Conservation (phyloP, 1,140 invertebrate genomes). For the Subanguina moxae region DNA sequence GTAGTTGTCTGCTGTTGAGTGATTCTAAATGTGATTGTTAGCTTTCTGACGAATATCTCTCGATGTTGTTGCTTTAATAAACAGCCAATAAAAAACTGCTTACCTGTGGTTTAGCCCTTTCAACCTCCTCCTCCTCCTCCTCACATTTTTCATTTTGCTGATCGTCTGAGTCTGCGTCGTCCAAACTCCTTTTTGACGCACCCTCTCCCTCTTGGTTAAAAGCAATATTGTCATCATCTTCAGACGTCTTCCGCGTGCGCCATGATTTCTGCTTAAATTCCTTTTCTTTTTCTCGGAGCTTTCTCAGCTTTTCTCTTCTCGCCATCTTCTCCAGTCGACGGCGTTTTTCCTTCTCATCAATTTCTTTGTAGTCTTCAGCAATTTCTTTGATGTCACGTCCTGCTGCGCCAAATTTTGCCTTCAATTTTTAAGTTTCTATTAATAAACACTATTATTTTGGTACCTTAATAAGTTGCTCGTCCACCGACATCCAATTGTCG, state of each 20-base stretch:
- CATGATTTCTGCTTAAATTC: background rate
- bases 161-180: background rate
- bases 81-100: too few relatives aligned
- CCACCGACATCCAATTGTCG: constrained; percentile 9
- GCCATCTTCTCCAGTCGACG: constrained; percentile 10
- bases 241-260: background rate
- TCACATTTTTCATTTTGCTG: too few relatives aligned
- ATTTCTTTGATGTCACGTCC: constrained; percentile 34
- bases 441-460: constrained; percentile 10
- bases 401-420: constrained; percentile 26
- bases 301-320: constrained; percentile 13
- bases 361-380: constrained; percentile 25
- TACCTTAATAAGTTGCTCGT: constrained; percentile 23
- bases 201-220: background rate
- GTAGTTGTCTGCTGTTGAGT: too few relatives aligned
- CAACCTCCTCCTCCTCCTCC: too few relatives aligned
- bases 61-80: too few relatives aligned
- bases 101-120: too few relatives aligned
- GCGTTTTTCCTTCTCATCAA: constrained; percentile 24
- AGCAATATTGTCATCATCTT: background rate
- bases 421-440: background rate
- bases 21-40: too few relatives aligned
- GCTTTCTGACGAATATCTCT: too few relatives aligned
- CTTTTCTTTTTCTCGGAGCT: constrained; percentile 8
- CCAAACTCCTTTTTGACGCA: background rate